Base-by-base conservation (phyloP, 2,113 vertebrate species). In the Sigmodon hispidus region DNA sequence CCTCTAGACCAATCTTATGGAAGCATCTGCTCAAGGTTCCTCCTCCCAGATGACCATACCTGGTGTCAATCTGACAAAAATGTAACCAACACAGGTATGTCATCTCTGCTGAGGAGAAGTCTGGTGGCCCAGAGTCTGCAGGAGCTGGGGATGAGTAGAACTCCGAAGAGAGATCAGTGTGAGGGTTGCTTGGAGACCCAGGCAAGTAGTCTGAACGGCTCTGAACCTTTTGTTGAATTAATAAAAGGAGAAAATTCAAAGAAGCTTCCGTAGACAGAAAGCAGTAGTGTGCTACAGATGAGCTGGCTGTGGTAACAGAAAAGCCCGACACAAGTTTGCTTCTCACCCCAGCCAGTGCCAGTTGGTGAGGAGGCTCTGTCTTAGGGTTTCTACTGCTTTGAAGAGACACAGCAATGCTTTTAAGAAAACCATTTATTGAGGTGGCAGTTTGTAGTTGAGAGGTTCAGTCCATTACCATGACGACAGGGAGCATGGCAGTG, bases 401-500 rank as follows among this genome's bases (percentile, higher is more conserved):
- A 63, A 63, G 61, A 63, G 61, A 2, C 61, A 63, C 26, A 3
- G 26, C 61, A 63, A 31, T 26, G 29, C 61, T 63, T 63, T 0
- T 63, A 63, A 63, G 61, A 63, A 63, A 61, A 29, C 26, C 29
- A 29, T 63, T 63, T 0, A 65, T 2, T 34, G 4, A 34, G 63
- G 63, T 15, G 63, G 12, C 29, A 0, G 8, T 12, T 34, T 31
- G 31, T 29, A 65, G 63, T 65, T 65, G 26, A 65, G 63, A 65
- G 63, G 63, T 65, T 63, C 29, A 31, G 9, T 31, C 29, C 29
- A 13, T 65, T 65, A 34, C 13, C 29, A 65, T 65, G 1, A 5
- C 34, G 29, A 12, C 3, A 12, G 29, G 3, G 7, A 40, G n/a
- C 36, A 40, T 70, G 36, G 36, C 0, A 0, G 17, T 7, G 7